Evolutionary conservation across 2,888 invertebrate genomes (phyloP).

Genomic region (Maniola hyperantus): DNA sequence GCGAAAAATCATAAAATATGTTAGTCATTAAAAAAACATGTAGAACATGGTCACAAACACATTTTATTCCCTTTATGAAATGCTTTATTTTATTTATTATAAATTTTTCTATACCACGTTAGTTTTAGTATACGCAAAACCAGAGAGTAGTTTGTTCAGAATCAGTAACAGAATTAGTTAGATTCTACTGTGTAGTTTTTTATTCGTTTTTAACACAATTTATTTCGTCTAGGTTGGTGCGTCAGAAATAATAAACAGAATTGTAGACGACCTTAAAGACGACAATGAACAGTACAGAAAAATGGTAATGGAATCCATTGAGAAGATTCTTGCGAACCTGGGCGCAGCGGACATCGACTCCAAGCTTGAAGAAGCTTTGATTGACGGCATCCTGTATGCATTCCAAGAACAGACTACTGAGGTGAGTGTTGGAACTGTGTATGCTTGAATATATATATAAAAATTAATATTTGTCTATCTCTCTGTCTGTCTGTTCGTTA

Average conservation of each 20-base stretch:
- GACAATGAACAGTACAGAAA: constrained; percentile 99
- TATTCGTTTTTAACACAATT: neutral
- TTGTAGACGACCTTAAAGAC: constrained; percentile 99
- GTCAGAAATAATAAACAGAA: constrained; percentile 98
- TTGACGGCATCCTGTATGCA: constrained; percentile 99
- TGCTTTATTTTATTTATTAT: too few species aligned
- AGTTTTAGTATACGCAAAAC: too few species aligned
- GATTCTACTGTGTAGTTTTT: too few species aligned
- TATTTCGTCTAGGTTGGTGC: constrained; percentile 89
- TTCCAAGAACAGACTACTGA: constrained; percentile 99
- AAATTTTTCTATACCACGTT: too few species aligned
- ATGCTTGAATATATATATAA: neutral
- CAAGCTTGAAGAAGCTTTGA: constrained; percentile 98
- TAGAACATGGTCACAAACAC: too few species aligned
- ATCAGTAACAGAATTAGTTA: too few species aligned
- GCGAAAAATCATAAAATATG: too few species aligned
- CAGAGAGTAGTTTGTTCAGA: too few species aligned
- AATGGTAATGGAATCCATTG: constrained; percentile 99
- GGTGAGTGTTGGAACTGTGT: constrained; percentile 66
- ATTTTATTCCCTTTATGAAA: too few species aligned
- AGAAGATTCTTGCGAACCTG: constrained; percentile 98
- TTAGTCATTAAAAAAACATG: too few species aligned
- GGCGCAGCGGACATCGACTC: constrained; percentile 99
- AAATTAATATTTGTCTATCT: too few species aligned
- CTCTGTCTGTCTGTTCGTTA: too few species aligned